Evolutionary conservation across 2,888 invertebrate genomes (phyloP), one percentile per base, ranked within the genome.

Genomic region (Cantharis rufa): DNA sequence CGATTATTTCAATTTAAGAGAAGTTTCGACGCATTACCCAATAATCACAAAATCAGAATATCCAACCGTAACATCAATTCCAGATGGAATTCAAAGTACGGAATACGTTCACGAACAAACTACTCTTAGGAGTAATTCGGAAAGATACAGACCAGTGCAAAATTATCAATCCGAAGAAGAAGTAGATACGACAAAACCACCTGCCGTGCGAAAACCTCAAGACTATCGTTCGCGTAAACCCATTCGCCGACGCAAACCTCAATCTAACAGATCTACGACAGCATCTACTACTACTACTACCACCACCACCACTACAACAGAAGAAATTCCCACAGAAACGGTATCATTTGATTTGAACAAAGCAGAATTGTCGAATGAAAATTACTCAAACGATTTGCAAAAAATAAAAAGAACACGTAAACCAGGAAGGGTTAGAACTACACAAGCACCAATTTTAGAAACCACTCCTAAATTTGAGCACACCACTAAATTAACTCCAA

Each of bases 1-100:
- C 78, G 48, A 83, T 74, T 85, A 82, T 75, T 88, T 86, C 77
- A 86, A 85, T 78, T 83, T 88, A 21, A 88, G 88, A 79, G 88
- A 88, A 78, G 88, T 88, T 15, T 88, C 88, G 1, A 88, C 88
- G 0, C 88, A 88, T 83, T 88, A 86, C 79, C 88, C 88, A 7
- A 86, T 88, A 73, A 78, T 88, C 15, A 86, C 86, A 24, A 82
- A 79, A 74, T 86, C 85, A 0, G 79, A 81, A 73, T 77, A 74
- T 27, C 79, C 77, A 16, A 71, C 79, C 15, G 66, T 79, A 61
- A 77, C 68, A 32, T 70, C 78, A 21, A 71, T 72, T 21, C 71
- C 73, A 11, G 69, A 61, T 15, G 77, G 74, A 15, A 71, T 75
- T 7, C 78, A 77, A 72, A 76, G 70, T 68, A 27, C 72, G 9